Percentiles rank a stretch among this genome's conserved stretches.
These are phyloP conservation scores for Gobius niger DNA, from an alignment of 2,113 vertebrate species.

Conservation along the genomic window DNA sequence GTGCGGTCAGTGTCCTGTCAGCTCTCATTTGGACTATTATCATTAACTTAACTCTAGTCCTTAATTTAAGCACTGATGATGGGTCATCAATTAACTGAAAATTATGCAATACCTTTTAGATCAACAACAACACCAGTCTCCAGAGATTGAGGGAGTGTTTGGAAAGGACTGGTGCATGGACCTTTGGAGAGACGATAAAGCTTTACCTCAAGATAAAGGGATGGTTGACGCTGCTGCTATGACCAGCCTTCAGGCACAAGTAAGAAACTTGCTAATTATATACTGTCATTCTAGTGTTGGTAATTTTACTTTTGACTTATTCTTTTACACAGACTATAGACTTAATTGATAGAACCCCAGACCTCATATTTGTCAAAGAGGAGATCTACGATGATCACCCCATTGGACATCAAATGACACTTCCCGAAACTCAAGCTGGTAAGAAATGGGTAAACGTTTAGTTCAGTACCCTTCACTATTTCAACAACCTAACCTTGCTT, in stretches of 20 bases:
- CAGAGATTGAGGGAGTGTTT: constrained; percentile 73
- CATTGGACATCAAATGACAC: constrained; percentile 59
- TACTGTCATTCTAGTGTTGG: not conserved
- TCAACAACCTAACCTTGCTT: constrained; percentile 10
- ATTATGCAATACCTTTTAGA: constrained; percentile 29
- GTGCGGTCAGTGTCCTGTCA: not conserved
- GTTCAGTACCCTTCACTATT: not conserved
- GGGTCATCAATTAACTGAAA: not conserved
- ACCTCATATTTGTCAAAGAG: constrained; percentile 76
- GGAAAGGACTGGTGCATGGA: constrained; percentile 81
- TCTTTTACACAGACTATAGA: constrained; percentile 54
- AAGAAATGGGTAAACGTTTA: not conserved
- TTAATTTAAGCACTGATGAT: not conserved
- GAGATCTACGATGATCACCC: constrained; percentile 73
- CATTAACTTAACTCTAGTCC: no score
- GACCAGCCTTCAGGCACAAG: constrained; percentile 51
- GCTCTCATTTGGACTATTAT: not conserved
- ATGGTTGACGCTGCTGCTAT: constrained; percentile 38
- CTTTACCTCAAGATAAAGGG: constrained; percentile 40
- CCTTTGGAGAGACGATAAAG: constrained; percentile 74
- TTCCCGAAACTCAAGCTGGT: constrained; percentile 60
- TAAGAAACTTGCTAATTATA: constrained; percentile 12
- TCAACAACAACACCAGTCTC: constrained; percentile 54
- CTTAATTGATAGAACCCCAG: constrained; percentile 68
- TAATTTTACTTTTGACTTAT: not conserved